Evolutionary conservation across 1,140 invertebrate species (phyloP), one percentile per base, ranked within the genome.

Genomic region (Halesus radiatus): DNA sequence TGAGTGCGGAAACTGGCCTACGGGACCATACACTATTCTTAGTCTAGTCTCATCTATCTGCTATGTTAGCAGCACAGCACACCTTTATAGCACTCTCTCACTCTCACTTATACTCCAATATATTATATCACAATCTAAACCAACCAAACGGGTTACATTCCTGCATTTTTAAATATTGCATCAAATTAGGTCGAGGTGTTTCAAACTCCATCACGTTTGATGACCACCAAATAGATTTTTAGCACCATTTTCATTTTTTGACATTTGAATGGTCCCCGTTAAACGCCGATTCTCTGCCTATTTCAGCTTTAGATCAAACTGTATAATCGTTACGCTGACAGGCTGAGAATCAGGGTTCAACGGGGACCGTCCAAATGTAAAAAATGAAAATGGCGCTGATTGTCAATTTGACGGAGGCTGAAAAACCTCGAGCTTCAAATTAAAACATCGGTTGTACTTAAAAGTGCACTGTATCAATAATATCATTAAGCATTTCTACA

Each of bases 1-100:
- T 92, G 90, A 92, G 91, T 87, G 91, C 91, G 88, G 91, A 92
- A 87, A 91, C 90, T 88, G 91, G 90, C 89, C 89, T 89, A 88
- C 84, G 85, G 89, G 76, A 81, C 70, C 82, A 83, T 73, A 81
- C 66, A 60, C 22, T 29, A 78, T 54, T 23, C 76, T 78, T 78
- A 78, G 60, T 60, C 56, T 77, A 77, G 52, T 58, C 54, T 58
- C 26, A 37, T 70, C 66, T 70, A 70, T 45, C 66, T 70, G 45
- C n/a, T 45, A 45, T 45, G 37, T 13, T 45, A 45, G 37, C 37
- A 45, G 37, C 37, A 45, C 32, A 70, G 66, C 52, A 74, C 72
- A 23, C 74, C 45, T 58, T 77, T 50, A 56, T 66, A 64, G 45
- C 58, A 64, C 58, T 23, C 64, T 23, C 75, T 66, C 54, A 22